Percentiles rank a stretch among this genome's conserved stretches.
phyloP scores from a whole-genome alignment of 2,797 vertebrate species.

The Bradypus variegatus region DNA sequence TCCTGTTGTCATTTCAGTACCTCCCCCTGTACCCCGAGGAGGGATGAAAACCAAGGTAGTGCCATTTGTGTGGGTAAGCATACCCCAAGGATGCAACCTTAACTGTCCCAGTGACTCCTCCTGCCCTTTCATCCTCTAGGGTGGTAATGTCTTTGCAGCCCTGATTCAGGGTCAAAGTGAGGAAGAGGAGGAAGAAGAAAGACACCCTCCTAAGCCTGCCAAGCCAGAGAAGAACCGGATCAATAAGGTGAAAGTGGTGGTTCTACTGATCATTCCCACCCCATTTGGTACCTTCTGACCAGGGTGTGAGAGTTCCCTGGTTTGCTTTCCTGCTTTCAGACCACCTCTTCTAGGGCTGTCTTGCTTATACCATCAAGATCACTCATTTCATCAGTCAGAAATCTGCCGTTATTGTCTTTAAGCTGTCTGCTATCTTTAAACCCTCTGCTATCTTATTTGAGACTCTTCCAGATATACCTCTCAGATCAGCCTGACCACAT shows the following conservation, averaged over 20 bases:
- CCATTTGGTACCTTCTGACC: not conserved
- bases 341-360: not conserved
- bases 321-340: not conserved
- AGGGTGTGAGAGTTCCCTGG: not conserved
- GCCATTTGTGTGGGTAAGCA: not conserved
- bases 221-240: conserved; percentile 70
- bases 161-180: conserved; percentile 82
- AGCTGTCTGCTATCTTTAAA: not conserved
- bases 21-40: conserved; percentile 60
- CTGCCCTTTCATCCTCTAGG: conserved; percentile 67
- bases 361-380: not conserved
- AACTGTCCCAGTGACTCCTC: not conserved
- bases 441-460: not conserved
- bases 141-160: conserved; percentile 86
- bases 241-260: conserved; percentile 65
- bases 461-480: not conserved
- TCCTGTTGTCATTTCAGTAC: conserved; percentile 67
- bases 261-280: not conserved
- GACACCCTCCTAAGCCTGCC: conserved; percentile 47
- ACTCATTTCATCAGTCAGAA: not conserved
- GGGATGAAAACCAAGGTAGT: conserved; percentile 79
- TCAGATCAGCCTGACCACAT: not conserved
- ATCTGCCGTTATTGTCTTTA: not conserved
- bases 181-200: conserved; percentile 75
- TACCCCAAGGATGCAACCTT: not conserved